Evolutionary conservation across 2,888 invertebrate species (phyloP).

Genomic region (Dendrolimus houi): DNA sequence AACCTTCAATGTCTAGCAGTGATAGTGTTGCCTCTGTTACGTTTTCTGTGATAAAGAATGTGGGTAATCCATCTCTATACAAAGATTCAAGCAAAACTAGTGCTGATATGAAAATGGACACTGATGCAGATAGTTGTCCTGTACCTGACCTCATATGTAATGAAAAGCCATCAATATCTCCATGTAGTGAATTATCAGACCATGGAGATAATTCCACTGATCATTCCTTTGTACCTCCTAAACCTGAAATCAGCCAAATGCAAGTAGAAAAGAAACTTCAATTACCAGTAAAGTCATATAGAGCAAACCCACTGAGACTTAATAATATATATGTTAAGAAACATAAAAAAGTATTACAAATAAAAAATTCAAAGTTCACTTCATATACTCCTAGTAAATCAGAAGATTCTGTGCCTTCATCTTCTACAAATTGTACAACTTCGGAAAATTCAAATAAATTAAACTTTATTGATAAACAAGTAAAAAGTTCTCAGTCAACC

Average conservation of each 20-base stretch:
- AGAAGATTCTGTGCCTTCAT: constrained; percentile 40
- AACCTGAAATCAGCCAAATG: constrained; percentile 26
- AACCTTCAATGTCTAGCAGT: constrained; percentile 36
- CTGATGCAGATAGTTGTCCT: constrained; percentile 61
- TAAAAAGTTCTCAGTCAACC: constrained; percentile 26
- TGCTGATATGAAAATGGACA: constrained; percentile 50
- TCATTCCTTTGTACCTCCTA: constrained; percentile 36
- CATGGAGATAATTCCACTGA: constrained; percentile 60
- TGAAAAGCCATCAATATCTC: constrained; percentile 69
- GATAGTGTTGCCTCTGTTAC: constrained; percentile 45
- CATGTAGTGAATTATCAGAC: constrained; percentile 67
- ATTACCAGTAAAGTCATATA: constrained; percentile 30
- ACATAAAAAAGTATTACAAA: constrained; percentile 61
- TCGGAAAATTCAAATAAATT: constrained; percentile 50
- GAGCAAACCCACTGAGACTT: constrained; percentile 42
- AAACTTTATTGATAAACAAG: constrained; percentile 25
- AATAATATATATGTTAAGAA: constrained; percentile 66
- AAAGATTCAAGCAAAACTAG: constrained; percentile 44
- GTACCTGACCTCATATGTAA: constrained; percentile 70
- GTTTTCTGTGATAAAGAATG: constrained; percentile 66
- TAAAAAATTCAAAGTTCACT: constrained; percentile 49
- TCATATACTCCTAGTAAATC: constrained; percentile 14
- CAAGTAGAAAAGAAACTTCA: constrained; percentile 29
- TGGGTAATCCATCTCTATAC: constrained; percentile 47
- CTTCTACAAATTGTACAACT: constrained; percentile 21